Base-by-base conservation (phyloP, 1,140 invertebrate genomes). In the Brachionus koreanus region DNA sequence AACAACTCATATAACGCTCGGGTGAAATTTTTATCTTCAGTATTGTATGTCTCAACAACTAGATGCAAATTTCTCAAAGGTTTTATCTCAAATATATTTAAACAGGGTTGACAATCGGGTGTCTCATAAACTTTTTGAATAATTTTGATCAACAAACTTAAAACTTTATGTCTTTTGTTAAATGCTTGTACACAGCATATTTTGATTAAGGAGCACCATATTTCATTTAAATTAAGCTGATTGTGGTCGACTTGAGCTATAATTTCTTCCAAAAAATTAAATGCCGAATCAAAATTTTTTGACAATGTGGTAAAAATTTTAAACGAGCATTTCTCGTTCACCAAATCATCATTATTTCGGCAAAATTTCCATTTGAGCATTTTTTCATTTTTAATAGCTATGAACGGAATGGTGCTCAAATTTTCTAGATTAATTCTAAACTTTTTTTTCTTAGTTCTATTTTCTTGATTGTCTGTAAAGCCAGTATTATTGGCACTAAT, bases 341-440 rank as follows among this genome's bases (percentile, higher is more conserved):
- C 9, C 69, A 42, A 74, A 46, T 79, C 76, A 35, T 5, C 39
- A 29, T 29, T 42, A n/a, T n/a, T 61, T 19, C 49, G 19, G 12
- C 61, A 39, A 39, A 79, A 65, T 79, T 57, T 79, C 76, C 76
- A 79, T 25, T 79, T 79, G 23, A 79, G 76, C 33, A 61, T 61
- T 61, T 79, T 65, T 39, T 61, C 29, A 65, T 65, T 61, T 16
- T 10, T 39, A 61, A 79, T 23, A 5, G 76, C 46, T 42, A 79
- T 39, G 35, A 23, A 79, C 42, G 76, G 76, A 16, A 79, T 37
- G 5, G 6, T 57, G 7, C 25, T 52, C 23, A 79, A 37, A 43
- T 35, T 65, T 37, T 57, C 61, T 37, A 79, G 5, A 5, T 13
- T 23, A 37, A 79, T 23, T 42, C 57, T 65, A 29, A 57, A 65